Evolutionary conservation across 2,797 vertebrate species (phyloP).

Genomic region (Aldrovandia affinis): DNA sequence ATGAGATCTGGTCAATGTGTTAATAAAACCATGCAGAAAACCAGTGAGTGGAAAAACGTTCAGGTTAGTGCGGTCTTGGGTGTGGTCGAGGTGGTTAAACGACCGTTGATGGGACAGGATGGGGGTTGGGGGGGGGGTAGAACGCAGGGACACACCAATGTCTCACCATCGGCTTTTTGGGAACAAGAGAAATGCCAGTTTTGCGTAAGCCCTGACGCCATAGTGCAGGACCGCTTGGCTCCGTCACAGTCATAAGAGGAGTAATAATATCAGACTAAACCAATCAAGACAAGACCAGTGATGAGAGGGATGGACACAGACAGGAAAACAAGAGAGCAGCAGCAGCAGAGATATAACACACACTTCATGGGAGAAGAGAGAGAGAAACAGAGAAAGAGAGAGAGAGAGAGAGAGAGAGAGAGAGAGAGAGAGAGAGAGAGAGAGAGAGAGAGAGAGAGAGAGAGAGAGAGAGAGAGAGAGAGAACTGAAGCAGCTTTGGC

Average conservation of each 20-base stretch:
- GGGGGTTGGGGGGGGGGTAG: constrained; percentile 23
- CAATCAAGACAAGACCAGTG: constrained; percentile 82
- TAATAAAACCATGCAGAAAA: constrained; percentile 19
- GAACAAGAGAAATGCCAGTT: constrained; percentile 99
- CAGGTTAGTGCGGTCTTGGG: constrained; percentile 2
- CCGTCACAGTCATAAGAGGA: constrained; percentile 87
- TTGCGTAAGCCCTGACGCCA: constrained; percentile 99
- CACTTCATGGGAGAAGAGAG: constrained; percentile 21
- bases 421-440: too few relatives aligned
- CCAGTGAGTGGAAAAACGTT: neutral
- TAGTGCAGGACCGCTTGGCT: constrained; percentile 93
- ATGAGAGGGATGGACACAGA: constrained; percentile 50
- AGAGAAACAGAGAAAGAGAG: constrained; percentile 46
- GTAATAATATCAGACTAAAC: constrained; percentile 96
- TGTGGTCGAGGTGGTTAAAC: neutral
- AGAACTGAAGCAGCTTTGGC: constrained; percentile 59
- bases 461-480: constrained; percentile 52
- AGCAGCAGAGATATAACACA: constrained; percentile 50
- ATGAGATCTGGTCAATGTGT: neutral
- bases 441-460: constrained; percentile 42
- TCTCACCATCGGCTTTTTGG: constrained; percentile 96
- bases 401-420: constrained; percentile 50
- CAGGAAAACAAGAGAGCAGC: constrained; percentile 40
- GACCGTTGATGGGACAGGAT: neutral
- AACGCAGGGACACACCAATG: constrained; percentile 82